Evolutionary conservation across 2,797 vertebrate genomes (phyloP).

Genomic region (Periparus ater): DNA sequence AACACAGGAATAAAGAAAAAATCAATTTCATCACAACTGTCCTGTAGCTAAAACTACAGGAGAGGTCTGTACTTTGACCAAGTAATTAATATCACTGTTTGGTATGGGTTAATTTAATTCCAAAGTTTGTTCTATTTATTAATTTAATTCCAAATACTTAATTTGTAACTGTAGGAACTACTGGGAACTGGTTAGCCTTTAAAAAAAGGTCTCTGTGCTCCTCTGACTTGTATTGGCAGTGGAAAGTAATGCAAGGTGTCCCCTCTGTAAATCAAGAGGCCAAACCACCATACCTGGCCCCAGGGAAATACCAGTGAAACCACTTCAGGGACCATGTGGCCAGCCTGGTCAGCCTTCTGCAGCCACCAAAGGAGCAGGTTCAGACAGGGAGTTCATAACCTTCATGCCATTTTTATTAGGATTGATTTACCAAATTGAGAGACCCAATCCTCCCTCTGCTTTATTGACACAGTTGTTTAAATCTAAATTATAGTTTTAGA

Average conservation of each 20-base stretch:
- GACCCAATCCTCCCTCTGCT: not conserved
- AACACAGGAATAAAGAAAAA: not conserved
- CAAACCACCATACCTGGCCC: not conserved
- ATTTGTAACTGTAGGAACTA: not conserved
- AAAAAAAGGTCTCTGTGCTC: no score
- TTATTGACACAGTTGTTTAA: slow-evolving; percentile 12
- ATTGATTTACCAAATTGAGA: not conserved
- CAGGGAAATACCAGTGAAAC: not conserved
- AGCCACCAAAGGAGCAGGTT: not conserved
- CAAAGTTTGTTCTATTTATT: not conserved
- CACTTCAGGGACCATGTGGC: not conserved
- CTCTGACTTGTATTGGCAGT: not conserved
- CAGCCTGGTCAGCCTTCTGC: not conserved
- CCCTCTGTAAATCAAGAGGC: not conserved
- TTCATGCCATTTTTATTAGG: not conserved
- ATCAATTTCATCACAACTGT: not conserved
- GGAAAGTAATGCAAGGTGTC: not conserved
- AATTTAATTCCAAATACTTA: not conserved
- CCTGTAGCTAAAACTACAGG: not conserved
- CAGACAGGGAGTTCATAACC: not conserved
- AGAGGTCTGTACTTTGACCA: not conserved
- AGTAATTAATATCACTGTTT: not conserved
- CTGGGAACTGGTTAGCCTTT: not conserved
- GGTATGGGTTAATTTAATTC: not conserved
- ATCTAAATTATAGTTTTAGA: not conserved